Conservation (phyloP, 2,797 vertebrate species). For the Xiphorhynchus erythropygius region DNA sequence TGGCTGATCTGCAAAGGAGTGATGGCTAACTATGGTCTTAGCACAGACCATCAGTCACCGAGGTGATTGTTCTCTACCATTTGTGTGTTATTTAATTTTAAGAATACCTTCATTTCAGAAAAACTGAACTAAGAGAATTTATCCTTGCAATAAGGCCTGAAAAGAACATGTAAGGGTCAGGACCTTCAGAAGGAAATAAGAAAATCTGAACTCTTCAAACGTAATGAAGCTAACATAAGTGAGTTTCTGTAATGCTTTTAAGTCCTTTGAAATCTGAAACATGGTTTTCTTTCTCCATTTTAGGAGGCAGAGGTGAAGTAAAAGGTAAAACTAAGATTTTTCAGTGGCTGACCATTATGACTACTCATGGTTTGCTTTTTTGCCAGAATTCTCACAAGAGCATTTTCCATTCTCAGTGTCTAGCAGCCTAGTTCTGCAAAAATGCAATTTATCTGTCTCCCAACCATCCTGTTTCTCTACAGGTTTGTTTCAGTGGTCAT, state of each 20-base stretch:
- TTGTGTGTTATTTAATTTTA: not conserved
- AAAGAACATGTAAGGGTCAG: not conserved
- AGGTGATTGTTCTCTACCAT: not conserved
- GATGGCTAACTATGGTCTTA: not conserved
- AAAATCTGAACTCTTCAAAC: not conserved
- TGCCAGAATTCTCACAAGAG: not conserved
- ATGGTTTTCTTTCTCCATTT: not conserved
- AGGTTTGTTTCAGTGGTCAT: not conserved
- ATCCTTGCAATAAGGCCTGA: not conserved
- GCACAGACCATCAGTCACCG: not conserved
- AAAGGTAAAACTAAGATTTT: not conserved
- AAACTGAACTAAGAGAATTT: not conserved
- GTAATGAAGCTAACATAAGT: not conserved
- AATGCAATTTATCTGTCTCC: not conserved
- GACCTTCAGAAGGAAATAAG: not conserved
- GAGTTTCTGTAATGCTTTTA: not conserved
- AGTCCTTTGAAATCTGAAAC: not conserved
- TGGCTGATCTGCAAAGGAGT: not conserved
- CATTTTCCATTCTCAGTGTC: not conserved
- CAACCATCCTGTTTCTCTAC: not conserved
- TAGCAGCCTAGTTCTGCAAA: not conserved
- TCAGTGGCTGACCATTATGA: not conserved
- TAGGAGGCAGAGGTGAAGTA: not conserved
- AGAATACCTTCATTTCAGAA: not conserved
- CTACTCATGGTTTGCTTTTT: not conserved